Base-by-base conservation (phyloP, 2,888 invertebrate genomes). In the Physocephala rufipes region DNA sequence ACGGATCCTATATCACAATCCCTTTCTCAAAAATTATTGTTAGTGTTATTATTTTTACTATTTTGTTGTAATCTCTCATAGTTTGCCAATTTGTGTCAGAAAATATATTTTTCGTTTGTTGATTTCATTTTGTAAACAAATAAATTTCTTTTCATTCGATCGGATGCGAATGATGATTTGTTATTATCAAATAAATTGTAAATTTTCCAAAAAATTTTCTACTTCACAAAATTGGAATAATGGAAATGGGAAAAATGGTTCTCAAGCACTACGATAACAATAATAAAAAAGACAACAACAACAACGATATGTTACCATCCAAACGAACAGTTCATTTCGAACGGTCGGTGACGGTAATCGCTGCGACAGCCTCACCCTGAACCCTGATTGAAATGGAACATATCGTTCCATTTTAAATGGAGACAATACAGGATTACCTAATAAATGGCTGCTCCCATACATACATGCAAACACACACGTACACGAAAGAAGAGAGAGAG, bases 151-250 rank as follows among this genome's bases (percentile, higher is more conserved):
- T 61, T 19, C 68, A 62, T 68, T 68, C 30, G 68, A 68, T 62
- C 51, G 36, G 68, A 30, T 51, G 30, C 36, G 61, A 49, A 68
- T 49, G 47, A 49, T 51, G 65, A 66, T 59, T 62, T 67, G 67
- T 67, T 62, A 47, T 67, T 67, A 51, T 51, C 21, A 62, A 67
- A 67, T 67, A 67, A 67, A 67, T 71, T 61, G 67, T 59, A 61
- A 67, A 62, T 71, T 68, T 67, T 51, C 16, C 51, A 49, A n/a
- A n/a, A n/a, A 66, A 71, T 70, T 65, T 66, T 66, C 59, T 66
- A 66, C 71, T 61, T 71, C 71, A 66, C 49, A 51, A 71, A 66
- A n/a, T n/a, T n/a, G n/a, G n/a, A n/a, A n/a, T 66, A 61, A 21
- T 15, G 51, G 61, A 65, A 71, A 47, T 30, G 4, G 4, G 5